These are phyloP conservation scores for Mesorhabditis spiculigera DNA, from an alignment of 2,888 invertebrate species.

Conservation along the genomic window DNA sequence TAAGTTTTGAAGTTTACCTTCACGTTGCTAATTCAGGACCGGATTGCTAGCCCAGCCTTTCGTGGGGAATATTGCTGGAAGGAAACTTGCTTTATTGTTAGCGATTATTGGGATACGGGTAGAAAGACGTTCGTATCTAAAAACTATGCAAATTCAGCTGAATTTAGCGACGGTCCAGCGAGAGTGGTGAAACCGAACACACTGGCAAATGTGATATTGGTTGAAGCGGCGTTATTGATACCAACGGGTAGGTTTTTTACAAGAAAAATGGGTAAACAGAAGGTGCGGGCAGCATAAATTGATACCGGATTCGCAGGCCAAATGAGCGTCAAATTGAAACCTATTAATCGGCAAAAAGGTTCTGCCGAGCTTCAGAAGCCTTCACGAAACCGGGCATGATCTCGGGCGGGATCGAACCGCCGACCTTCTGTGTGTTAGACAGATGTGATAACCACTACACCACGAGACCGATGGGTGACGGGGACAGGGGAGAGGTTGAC, in stretches of 20 bases:
- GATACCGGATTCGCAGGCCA: too few relatives aligned
- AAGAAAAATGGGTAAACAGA: too few relatives aligned
- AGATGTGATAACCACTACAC: slow-evolving; percentile 35
- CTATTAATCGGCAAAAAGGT: too few relatives aligned
- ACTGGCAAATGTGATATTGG: background rate
- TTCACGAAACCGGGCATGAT: background rate
- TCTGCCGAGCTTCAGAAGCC: too few relatives aligned
- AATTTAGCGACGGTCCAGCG: background rate
- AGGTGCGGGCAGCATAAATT: too few relatives aligned
- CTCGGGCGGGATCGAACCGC: slow-evolving; percentile 33
- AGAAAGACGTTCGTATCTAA: background rate
- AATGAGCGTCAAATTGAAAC: too few relatives aligned
- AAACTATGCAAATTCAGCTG: background rate
- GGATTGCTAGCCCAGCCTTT: background rate
- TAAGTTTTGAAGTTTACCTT: too few relatives aligned
- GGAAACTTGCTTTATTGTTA: background rate
- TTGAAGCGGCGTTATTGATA: background rate
- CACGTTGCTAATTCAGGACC: too few relatives aligned
- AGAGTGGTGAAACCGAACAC: background rate
- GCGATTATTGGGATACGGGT: background rate
- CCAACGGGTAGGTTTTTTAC: background rate
- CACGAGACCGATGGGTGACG: slow-evolving; percentile 17
- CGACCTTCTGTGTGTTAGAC: slow-evolving; percentile 37
- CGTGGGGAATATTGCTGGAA: slow-evolving; percentile 4
- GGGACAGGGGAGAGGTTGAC: too few relatives aligned